Percentiles rank a stretch among this genome's conserved stretches.
Conservation (phyloP, 2,797 vertebrate species). For the Emydoidea blandingii region DNA sequence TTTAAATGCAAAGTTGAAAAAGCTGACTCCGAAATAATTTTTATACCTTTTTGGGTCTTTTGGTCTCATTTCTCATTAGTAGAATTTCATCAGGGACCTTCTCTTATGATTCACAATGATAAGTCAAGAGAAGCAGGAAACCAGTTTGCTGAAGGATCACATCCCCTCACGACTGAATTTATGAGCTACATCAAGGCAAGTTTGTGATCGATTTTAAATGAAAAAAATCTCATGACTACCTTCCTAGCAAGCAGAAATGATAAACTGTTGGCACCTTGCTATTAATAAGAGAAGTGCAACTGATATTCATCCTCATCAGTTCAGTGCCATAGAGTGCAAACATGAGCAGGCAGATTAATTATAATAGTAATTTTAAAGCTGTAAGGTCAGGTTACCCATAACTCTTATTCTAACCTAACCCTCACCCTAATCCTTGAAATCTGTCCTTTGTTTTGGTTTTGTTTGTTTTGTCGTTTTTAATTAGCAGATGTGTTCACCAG, state of each 20-base stretch:
- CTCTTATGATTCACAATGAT: conserved; percentile 63
- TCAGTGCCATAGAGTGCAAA: neutral
- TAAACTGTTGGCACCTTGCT: neutral
- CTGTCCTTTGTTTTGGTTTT: neutral
- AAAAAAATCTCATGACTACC: neutral
- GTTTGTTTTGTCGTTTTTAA: neutral
- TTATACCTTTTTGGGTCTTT: neutral
- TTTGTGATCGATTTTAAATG: neutral
- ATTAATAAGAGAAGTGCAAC: neutral
- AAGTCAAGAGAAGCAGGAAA: conserved; percentile 83
- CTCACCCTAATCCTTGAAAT: neutral
- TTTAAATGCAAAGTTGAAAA: neutral
- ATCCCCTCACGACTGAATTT: conserved; percentile 84
- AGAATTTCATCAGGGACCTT: conserved; percentile 76
- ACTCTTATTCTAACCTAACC: neutral
- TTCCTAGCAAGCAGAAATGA: neutral
- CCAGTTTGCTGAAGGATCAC: conserved; percentile 79
- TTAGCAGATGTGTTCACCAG: neutral
- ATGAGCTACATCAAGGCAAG: conserved; percentile 91
- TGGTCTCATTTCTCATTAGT: conserved; percentile 53
- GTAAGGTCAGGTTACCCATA: neutral
- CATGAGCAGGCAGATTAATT: neutral
- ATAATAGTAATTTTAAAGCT: neutral
- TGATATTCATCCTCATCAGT: neutral
- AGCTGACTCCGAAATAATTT: neutral